Evolutionary conservation across 2,888 invertebrate genomes (phyloP), one percentile per base, ranked within the genome.

Genomic region (Drosophila tanythrix): DNA sequence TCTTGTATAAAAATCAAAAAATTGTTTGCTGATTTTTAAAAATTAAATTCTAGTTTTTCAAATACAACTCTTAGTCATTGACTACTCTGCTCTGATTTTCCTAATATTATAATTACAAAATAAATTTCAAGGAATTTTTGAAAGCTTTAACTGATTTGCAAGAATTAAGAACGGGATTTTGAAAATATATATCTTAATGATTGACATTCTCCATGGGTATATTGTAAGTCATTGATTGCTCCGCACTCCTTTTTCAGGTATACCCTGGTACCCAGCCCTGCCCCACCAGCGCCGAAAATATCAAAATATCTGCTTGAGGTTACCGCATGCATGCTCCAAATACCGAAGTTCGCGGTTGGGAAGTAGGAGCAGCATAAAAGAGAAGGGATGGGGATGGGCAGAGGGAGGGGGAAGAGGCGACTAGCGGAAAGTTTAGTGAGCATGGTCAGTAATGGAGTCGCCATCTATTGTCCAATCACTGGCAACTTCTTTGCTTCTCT

Each of bases 241-340:
- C 13, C 48, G 46, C 48, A 50, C 50, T 53, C 29, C 51, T 51
- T 67, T 64, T 38, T 2, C 18, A 25, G 1, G 11, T 1, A 11
- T 18, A 15, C 10, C 25, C 15, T 21, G 21, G 21, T 21, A 21
- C 7, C 46, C 21, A 15, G 0, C 3, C 13, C 21, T 46, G 46
- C 21, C 15, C 7, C 15, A 21, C 3, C 15, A 46, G 21, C 21
- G 4, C 3, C 21, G 1, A 40, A 52, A 35, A 52, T 5, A 48
- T 27, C 29, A 57, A 48, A 69, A 73, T 60, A 63, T 56, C 18
- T 57, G n/a, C 55, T 74, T 56, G 13, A 50, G 46, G 13, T 55
- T 35, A 53, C 62, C 53, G 64, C 66, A 71, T 83, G 87, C 84
- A 75, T 83, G 87, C 65, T 70, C 84, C 79, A 87, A 83, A 83